Evolutionary conservation across 2,888 invertebrate species (phyloP).

Genomic region (Ennomos quercinarius): DNA sequence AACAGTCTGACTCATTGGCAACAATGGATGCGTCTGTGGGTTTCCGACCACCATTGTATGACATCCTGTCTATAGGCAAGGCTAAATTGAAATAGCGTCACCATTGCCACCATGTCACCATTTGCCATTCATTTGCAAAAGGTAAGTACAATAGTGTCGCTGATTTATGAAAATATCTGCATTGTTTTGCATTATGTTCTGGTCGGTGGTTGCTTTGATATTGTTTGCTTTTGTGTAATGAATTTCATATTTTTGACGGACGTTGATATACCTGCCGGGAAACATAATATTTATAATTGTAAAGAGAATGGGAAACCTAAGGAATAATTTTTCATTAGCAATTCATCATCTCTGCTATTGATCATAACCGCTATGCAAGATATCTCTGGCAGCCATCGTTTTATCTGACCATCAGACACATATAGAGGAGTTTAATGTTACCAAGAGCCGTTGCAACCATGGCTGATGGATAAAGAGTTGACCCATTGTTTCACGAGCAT

Average conservation of each 20-base stretch:
- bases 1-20: slow-evolving; percentile 22
- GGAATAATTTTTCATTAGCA: no score
- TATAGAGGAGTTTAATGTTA: no score
- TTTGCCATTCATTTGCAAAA: slow-evolving; percentile 23
- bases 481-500: slow-evolving; percentile 28
- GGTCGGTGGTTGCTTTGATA: slow-evolving; percentile 9
- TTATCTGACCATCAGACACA: no score
- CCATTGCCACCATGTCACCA: slow-evolving; percentile 8
- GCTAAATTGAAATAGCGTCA: slow-evolving; percentile 35
- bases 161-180: slow-evolving; percentile 21
- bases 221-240: slow-evolving; percentile 6
- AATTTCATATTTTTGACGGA: slow-evolving; percentile 26
- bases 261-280: not conserved
- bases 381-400: no score
- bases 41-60: slow-evolving; percentile 31
- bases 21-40: slow-evolving; percentile 21
- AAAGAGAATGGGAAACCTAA: no score
- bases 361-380: no score
- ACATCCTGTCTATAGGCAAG: slow-evolving; percentile 35
- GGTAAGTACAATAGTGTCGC: slow-evolving; percentile 12
- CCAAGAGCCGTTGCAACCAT: no score
- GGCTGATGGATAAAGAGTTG: not conserved
- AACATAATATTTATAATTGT: no score
- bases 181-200: slow-evolving; percentile 25
- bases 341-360: no score